Conservation (phyloP, 2,888 invertebrate genomes). For the Eupelmus urozonus region DNA sequence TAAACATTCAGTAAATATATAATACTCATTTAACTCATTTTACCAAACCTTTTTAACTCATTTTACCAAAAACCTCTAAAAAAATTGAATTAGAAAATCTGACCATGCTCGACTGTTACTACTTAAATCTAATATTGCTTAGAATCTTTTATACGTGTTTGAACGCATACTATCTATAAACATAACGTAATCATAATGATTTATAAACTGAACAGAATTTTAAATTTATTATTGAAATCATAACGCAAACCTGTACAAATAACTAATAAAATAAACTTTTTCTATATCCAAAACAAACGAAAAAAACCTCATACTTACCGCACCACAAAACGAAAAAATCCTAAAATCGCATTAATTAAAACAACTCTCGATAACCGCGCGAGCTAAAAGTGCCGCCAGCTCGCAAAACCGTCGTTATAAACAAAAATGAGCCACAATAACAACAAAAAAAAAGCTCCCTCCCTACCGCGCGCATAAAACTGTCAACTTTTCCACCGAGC, state of each 20-base stretch:
- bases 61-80: neutral
- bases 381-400: neutral
- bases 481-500: constrained; percentile 25
- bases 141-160: no score
- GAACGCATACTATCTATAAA: no score
- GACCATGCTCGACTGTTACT: constrained; percentile 27
- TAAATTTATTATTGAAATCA: no score
- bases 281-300: no score
- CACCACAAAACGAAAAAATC: no score
- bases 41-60: neutral
- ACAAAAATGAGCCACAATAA: no score
- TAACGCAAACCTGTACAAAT: no score
- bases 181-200: no score
- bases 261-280: no score
- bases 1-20: no score
- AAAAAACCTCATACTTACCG: no score
- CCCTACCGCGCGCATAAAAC: constrained; percentile 8
- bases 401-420: neutral
- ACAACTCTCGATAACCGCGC: constrained; percentile 7
- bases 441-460: neutral
- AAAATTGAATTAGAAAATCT: constrained; percentile 12
- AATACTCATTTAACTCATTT: neutral
- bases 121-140: neutral
- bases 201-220: no score
- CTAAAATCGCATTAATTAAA: constrained; percentile 11